Evolutionary conservation across 2,797 vertebrate species (phyloP), one percentile per base, ranked within the genome.

Genomic region (Danionella dracula): DNA sequence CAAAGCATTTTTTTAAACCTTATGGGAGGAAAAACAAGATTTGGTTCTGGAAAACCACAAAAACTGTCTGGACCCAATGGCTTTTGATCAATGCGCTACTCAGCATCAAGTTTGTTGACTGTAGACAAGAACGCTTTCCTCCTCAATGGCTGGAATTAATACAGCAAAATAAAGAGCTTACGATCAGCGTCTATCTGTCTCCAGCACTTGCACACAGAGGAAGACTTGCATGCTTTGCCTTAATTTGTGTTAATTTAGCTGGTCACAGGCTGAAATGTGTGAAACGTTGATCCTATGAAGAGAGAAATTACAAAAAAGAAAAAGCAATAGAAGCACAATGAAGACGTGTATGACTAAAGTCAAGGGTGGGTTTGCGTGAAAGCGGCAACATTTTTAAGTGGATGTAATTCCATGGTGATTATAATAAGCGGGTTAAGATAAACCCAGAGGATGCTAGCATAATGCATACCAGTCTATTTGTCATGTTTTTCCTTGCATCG

Each of bases 1-100:
- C 53, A 41, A 66, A 59, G 57, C 38, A 54, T 38, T 46, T 37
- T 45, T 29, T 55, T 54, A 50, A 70, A 41, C 84, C 86, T 78
- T 42, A 11, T n/a, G 34, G 49, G 78, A 79, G 77, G 83, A 87
- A 35, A 83, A 82, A 82, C 83, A 15, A 86, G 82, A 86, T 84
- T 87, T 82, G 83, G 86, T 84, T n/a, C 50, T 78, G 82, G 73
- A 87, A 88, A 86, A 86, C 82, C 85, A 83, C 79, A 66, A 65
- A n/a, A 76, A 55, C 29, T 45, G 46, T 35, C 53, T 60, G 17
- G 32, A 54, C 59, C 17, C 20, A 53, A 37, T 82, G 81, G 84
- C 82, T 85, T 69, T 59, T 50, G 55, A 68, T 68, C 53, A 51
- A 29, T 55, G 37, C 12, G 15, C 15, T 17, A 31, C 29, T 61